Conservation (phyloP, 1,140 invertebrate species). For the Metaphire vulgaris region DNA sequence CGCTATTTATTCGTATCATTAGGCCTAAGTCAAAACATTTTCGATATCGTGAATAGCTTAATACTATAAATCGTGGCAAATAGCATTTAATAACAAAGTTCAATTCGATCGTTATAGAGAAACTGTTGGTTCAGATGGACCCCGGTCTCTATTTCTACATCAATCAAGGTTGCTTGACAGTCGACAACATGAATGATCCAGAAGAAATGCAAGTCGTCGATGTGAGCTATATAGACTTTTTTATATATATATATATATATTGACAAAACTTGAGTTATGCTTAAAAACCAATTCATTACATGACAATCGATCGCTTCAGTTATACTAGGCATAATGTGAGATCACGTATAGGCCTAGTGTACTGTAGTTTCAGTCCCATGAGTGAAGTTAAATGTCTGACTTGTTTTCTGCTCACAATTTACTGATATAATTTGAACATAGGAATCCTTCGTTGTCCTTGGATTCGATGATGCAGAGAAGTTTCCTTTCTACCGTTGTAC, state of each 20-base stretch:
- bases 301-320: background rate
- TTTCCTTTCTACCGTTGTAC: conserved; percentile 70
- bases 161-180: conserved; percentile 92
- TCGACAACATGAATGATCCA: conserved; percentile 90
- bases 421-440: background rate
- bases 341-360: background rate
- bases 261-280: background rate
- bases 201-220: conserved; percentile 89
- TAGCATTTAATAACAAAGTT: too few species aligned
- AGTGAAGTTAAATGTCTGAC: background rate
- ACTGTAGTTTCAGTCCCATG: background rate
- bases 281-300: background rate
- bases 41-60: too few species aligned
- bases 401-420: background rate
- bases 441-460: conserved; percentile 27
- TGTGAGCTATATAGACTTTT: conserved; percentile 62
- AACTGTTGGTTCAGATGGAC: conserved; percentile 76
- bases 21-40: too few species aligned
- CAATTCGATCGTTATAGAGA: too few species aligned
- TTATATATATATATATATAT: background rate
- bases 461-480: conserved; percentile 16
- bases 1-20: too few species aligned
- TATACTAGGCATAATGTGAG: background rate
- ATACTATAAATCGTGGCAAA: too few species aligned
- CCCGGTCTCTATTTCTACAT: conserved; percentile 82